A percentile compares a stretch with the other conserved stretches of the same genome.
Conservation (phyloP, 2,888 invertebrate genomes). For the Heteromurus nitidus region DNA sequence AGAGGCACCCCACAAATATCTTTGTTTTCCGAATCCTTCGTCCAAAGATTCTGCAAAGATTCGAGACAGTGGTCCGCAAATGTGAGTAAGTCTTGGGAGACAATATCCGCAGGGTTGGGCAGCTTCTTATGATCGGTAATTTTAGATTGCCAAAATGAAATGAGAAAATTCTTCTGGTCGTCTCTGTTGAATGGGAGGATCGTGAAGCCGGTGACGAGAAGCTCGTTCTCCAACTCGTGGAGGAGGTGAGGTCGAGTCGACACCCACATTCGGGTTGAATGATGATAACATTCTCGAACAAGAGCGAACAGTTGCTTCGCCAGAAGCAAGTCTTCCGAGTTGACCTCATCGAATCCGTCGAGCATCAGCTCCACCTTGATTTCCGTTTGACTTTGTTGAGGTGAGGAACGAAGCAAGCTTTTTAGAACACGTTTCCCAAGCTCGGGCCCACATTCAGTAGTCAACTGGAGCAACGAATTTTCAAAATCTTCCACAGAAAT, state of each 20-base stretch:
- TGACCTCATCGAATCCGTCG: conserved; percentile 24
- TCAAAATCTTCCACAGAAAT: not conserved
- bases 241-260: not conserved
- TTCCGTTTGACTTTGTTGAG: not conserved
- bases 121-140: no score
- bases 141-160: not conserved
- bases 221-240: not conserved
- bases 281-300: not conserved
- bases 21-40: not conserved
- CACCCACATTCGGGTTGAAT: not conserved
- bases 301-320: not conserved
- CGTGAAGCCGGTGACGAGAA: not conserved
- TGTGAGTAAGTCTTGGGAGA: not conserved
- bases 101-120: no score
- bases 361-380: not conserved
- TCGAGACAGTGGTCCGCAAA: no score
- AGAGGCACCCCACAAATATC: not conserved
- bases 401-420: not conserved
- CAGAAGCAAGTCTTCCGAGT: not conserved
- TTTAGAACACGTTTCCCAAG: not conserved
- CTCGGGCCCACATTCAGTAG: not conserved
- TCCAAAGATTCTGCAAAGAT: not conserved
- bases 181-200: not conserved
- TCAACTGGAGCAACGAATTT: not conserved
- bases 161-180: not conserved